phyloP scores from a whole-genome alignment of 2,113 vertebrate species.

The Rhea pennata region DNA sequence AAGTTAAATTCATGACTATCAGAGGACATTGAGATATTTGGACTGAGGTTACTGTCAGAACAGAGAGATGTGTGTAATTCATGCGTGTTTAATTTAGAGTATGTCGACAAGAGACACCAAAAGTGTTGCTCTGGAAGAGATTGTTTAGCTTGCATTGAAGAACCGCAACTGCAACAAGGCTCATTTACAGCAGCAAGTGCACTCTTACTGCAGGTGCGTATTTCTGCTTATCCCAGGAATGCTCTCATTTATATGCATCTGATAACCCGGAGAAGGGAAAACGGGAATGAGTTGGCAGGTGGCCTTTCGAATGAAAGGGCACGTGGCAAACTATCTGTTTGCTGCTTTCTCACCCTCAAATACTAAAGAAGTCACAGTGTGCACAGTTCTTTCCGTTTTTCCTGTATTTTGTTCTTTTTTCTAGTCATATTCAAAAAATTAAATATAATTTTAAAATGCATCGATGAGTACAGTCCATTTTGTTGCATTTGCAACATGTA shows the following conservation, averaged over 20 bases:
- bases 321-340: slow-evolving; percentile 31
- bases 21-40: fast-evolving
- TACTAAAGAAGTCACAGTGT: not conserved
- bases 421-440: slow-evolving; percentile 14
- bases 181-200: not conserved
- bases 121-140: not conserved
- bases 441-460: not conserved
- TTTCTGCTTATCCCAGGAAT: not conserved
- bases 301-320: slow-evolving; percentile 73
- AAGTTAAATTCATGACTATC: fast-evolving
- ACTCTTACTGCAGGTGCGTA: not conserved
- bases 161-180: not conserved
- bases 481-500: not conserved
- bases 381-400: slow-evolving; percentile 1
- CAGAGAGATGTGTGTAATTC: fast-evolving
- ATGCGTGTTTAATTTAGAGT: fast-evolving
- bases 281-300: slow-evolving; percentile 62
- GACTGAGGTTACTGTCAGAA: fast-evolving
- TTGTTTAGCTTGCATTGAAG: not conserved
- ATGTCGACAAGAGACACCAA: fast-evolving
- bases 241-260: slow-evolving; percentile 56
- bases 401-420: not conserved
- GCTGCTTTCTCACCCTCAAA: slow-evolving; percentile 50
- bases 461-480: not conserved
- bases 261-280: slow-evolving; percentile 21